Evolutionary conservation across 1,140 invertebrate species (phyloP), one percentile per base, ranked within the genome.

Genomic region (Papilio xuthus): DNA sequence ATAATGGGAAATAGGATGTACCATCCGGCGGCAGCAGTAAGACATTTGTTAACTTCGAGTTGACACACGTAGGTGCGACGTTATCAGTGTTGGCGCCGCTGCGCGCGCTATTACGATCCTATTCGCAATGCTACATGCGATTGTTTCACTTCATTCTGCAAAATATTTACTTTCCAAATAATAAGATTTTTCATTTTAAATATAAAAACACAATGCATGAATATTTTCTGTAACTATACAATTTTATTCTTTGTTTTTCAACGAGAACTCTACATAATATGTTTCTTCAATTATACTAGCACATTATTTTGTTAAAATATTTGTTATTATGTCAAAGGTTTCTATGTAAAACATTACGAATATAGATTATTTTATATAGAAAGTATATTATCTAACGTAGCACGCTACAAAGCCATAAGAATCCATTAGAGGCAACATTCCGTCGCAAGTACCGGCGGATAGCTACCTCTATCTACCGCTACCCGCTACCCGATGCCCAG

Each of bases 391-490:
- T 63, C 77, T 28, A 70, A 32, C 44, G 26, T 15, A 70, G 41
- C 73, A 44, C 41, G 69, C 18, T 71, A 71, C n/a, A 23, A 71
- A 71, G 20, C 69, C 28, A 80, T 78, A 80, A 80, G 75, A 74
- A 60, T 71, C 41, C 76, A 80, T 80, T 78, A 78, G 23, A 74
- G 18, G n/a, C 76, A 42, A 42, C 72, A 75, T 75, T 75, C 50
- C 44, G 72, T 8, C 50, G 50, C 10, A 73, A 44, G 41, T 20
- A n/a, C 23, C 72, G 15, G 15, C 42, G 42, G 37, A 50, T 75
- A 76, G 15, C 42, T 79, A 75, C 71, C 78, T 69, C 44, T 74
- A 79, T 44, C 63, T 69, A 32, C 32, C 47, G 12, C 41, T 69
- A 80, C 53, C 79, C 60, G 76, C 2, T 50, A 18, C 50, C 50